These are phyloP conservation scores for Podiceps cristatus DNA, from an alignment of 2,113 vertebrate genomes.

Conservation along the genomic window DNA sequence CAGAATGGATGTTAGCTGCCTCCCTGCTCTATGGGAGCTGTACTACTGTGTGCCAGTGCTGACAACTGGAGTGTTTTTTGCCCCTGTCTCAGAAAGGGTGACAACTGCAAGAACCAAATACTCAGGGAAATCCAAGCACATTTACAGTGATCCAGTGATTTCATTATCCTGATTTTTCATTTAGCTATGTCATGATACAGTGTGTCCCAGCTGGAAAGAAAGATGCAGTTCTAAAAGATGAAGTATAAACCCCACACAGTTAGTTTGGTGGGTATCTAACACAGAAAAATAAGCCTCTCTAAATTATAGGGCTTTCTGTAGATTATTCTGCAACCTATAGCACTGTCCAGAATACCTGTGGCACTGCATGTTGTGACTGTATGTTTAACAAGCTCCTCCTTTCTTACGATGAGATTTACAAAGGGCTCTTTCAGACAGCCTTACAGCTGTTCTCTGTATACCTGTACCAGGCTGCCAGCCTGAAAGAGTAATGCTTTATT, in stretches of 20 bases:
- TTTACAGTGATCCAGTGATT: neutral
- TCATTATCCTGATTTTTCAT: neutral
- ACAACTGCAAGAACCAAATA: neutral
- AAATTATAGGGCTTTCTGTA: neutral
- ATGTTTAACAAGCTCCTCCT: neutral
- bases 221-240: neutral
- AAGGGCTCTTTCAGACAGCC: neutral
- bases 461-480: neutral
- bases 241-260: neutral
- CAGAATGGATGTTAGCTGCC: neutral
- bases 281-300: neutral
- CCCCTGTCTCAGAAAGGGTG: neutral
- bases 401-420: neutral
- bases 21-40: neutral
- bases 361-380: neutral
- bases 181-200: neutral
- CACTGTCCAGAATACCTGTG: neutral
- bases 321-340: neutral
- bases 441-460: neutral
- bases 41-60: neutral
- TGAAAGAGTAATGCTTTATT: constrained; percentile 40
- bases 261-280: neutral
- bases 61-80: neutral
- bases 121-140: neutral
- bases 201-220: neutral